A percentile compares a stretch with the other conserved stretches of the same genome.
Evolutionary conservation across 2,113 vertebrate genomes (phyloP).

Genomic region (Larimichthys polyactis): DNA sequence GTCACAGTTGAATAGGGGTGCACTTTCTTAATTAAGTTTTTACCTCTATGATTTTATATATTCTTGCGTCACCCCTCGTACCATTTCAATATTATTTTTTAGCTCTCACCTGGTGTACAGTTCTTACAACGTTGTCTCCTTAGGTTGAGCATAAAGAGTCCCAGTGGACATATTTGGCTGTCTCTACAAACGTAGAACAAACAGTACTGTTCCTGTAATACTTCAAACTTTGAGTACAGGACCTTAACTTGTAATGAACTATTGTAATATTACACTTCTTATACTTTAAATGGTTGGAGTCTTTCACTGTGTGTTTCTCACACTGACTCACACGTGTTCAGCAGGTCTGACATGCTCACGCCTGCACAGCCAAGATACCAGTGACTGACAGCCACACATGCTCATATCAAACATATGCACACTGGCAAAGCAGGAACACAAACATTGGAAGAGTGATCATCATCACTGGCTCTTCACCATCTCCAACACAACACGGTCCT

Average conservation of each 20-base stretch:
- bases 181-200: neutral
- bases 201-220: neutral
- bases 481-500: neutral
- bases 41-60: neutral
- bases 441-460: slow-evolving; percentile 45
- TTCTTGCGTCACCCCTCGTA: neutral
- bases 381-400: slow-evolving; percentile 46
- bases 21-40: neutral
- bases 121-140: neutral
- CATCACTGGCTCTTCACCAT: slow-evolving; percentile 47
- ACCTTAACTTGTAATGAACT: too few species aligned
- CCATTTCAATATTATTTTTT: neutral
- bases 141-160: too few species aligned
- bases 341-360: slow-evolving; percentile 14
- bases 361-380: slow-evolving; percentile 37
- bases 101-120: neutral
- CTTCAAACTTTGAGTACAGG: neutral
- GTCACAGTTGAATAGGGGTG: neutral
- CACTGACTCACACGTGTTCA: slow-evolving; percentile 38
- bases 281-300: neutral
- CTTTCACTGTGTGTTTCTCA: slow-evolving; percentile 13
- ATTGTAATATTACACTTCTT: neutral
- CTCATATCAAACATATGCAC: slow-evolving; percentile 52
- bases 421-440: slow-evolving; percentile 30
- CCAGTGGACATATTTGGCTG: too few species aligned